phyloP scores from a whole-genome alignment of 2,797 vertebrate genomes.

The Iguana delicatissima region DNA sequence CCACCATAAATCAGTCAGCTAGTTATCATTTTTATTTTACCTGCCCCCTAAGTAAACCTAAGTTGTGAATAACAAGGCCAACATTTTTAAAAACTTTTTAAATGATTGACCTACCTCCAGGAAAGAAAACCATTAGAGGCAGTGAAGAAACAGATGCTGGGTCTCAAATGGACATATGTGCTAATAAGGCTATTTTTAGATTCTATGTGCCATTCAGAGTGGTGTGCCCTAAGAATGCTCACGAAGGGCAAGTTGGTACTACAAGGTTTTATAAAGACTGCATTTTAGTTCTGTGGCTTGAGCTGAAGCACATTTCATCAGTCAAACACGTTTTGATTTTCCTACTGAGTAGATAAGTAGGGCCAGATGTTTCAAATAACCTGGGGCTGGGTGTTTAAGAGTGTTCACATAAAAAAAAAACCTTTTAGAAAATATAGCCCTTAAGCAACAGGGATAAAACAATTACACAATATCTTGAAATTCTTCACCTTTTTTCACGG shows the following conservation, averaged over 20 bases:
- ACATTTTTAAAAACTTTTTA: constrained; percentile 24
- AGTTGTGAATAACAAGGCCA: constrained; percentile 41
- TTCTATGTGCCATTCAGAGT: constrained; percentile 25
- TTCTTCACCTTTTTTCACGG: constrained; percentile 31
- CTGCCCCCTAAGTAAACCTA: constrained; percentile 32
- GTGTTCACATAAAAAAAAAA: constrained; percentile 10
- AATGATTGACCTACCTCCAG: constrained; percentile 40
- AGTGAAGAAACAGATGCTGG: constrained; percentile 38
- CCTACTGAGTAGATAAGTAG: constrained; percentile 30
- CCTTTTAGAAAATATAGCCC: constrained; percentile 33
- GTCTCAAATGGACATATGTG: constrained; percentile 25
- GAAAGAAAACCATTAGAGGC: constrained; percentile 41
- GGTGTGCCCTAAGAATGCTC: background rate
- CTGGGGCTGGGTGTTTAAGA: constrained; percentile 15
- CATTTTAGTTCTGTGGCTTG: constrained; percentile 16
- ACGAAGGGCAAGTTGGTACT: background rate
- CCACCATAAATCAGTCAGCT: constrained; percentile 1
- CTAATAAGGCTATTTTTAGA: constrained; percentile 38
- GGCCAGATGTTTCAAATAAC: constrained; percentile 40
- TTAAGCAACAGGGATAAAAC: background rate
- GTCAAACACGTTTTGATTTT: constrained; percentile 26
- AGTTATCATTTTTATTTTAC: constrained; percentile 53
- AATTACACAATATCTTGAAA: background rate
- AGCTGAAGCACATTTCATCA: constrained; percentile 21
- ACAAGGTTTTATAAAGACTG: constrained; percentile 40